Conservation (phyloP, 2,888 invertebrate genomes). For the Amiota minor region DNA sequence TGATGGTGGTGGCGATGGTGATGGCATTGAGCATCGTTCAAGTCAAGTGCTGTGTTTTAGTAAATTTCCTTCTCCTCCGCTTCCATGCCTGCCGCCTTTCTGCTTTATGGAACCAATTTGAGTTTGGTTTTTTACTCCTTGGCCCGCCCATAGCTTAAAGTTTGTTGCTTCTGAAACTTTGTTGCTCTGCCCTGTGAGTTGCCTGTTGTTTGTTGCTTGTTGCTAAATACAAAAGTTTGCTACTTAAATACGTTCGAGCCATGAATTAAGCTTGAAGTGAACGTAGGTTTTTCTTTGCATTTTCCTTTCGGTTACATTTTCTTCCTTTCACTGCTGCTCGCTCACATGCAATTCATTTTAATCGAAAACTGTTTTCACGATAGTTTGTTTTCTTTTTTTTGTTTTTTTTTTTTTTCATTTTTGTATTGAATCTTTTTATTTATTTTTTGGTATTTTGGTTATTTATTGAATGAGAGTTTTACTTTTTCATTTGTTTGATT, state of each 20-base stretch:
- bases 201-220: constrained; percentile 59
- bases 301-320: not conserved
- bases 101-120: constrained; percentile 47
- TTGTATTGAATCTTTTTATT: not conserved
- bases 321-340: constrained; percentile 18
- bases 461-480: not conserved
- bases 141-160: constrained; percentile 18
- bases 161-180: constrained; percentile 26
- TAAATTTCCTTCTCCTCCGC: constrained; percentile 31
- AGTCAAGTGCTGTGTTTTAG: constrained; percentile 60
- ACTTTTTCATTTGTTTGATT: constrained; percentile 2
- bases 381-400: too few species aligned
- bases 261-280: constrained; percentile 66
- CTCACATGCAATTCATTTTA: constrained; percentile 56
- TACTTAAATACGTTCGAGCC: constrained; percentile 65
- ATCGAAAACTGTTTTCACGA: constrained; percentile 13
- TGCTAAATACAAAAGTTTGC: constrained; percentile 66
- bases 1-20: too few species aligned
- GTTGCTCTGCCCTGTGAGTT: not conserved
- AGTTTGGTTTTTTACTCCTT: constrained; percentile 40
- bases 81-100: constrained; percentile 24
- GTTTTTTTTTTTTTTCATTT: too few species aligned
- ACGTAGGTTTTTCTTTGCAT: constrained; percentile 22
- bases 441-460: not conserved
- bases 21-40: constrained; percentile 49